Evolutionary conservation across 2,113 vertebrate species (phyloP).

Genomic region (Tyrannus savana): DNA sequence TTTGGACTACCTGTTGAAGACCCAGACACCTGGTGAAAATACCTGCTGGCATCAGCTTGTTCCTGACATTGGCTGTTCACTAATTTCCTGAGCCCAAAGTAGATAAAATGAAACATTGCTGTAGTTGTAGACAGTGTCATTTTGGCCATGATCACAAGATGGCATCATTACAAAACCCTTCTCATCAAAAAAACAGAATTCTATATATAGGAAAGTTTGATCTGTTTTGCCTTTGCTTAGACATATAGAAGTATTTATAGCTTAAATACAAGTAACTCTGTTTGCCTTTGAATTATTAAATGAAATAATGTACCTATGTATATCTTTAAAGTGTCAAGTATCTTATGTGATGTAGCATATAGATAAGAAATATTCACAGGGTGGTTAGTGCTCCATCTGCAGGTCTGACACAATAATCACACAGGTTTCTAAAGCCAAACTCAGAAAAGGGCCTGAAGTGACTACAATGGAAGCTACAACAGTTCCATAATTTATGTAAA

Average conservation of each 20-base stretch:
- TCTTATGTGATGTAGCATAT: not conserved
- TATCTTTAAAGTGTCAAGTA: not conserved
- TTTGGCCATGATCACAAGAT: slow-evolving; percentile 6
- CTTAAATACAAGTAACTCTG: not conserved
- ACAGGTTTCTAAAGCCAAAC: not conserved
- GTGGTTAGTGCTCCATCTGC: not conserved
- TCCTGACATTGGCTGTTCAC: not conserved
- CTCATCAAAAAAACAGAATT: not conserved
- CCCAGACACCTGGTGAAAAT: not conserved
- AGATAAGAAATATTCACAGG: not conserved
- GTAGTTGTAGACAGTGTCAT: not conserved
- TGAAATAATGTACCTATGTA: not conserved
- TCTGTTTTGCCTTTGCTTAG: not conserved
- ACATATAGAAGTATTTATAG: not conserved
- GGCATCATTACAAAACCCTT: not conserved
- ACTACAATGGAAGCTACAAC: not conserved
- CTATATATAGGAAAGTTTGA: not conserved
- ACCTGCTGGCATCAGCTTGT: accelerated
- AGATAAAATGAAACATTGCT: not conserved
- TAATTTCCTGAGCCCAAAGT: not conserved
- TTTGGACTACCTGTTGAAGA: not conserved
- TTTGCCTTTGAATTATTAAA: not conserved
- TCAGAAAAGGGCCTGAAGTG: not conserved
- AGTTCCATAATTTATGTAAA: not conserved
- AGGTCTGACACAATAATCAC: not conserved